phyloP scores from a whole-genome alignment of 92 coral and sea anemone genomes.

The Phenganax subtilis region DNA sequence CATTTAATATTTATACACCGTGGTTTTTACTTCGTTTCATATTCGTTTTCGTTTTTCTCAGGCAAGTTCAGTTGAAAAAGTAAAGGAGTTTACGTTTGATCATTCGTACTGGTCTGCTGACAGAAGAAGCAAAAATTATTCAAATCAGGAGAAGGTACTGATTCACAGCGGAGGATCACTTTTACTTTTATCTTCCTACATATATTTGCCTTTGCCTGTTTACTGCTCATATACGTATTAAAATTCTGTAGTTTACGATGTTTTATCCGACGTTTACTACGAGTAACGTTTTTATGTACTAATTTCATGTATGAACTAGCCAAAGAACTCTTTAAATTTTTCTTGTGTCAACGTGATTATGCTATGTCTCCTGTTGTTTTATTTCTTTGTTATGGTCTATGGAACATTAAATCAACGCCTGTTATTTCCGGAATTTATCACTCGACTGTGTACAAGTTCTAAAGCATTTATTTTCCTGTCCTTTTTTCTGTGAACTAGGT shows the following conservation, averaged over 20 bases:
- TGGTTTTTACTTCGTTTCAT: neutral
- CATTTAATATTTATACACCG: neutral
- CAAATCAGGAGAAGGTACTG: constrained; percentile 79
- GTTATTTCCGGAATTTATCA: constrained; percentile 24
- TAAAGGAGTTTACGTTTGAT: constrained; percentile 93
- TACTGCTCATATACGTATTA: neutral
- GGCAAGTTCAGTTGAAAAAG: constrained; percentile 70
- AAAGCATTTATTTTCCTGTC: neutral
- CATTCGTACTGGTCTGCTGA: constrained; percentile 97
- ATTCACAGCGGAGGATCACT: neutral
- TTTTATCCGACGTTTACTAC: neutral
- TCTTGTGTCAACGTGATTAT: neutral
- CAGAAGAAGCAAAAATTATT: constrained; percentile 66
- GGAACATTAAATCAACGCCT: neutral
- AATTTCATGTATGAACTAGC: neutral
- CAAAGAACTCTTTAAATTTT: neutral
- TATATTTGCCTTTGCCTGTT: neutral
- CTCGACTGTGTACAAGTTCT: neutral
- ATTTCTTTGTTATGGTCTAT: constrained; percentile 2
- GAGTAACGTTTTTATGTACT: neutral
- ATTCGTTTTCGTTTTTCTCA: constrained; percentile 12
- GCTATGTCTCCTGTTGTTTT: neutral
- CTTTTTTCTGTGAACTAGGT: neutral
- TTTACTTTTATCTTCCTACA: neutral
- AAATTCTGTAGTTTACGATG: neutral